Conservation (phyloP, 2,797 vertebrate species). For the Brachymystax lenok region DNA sequence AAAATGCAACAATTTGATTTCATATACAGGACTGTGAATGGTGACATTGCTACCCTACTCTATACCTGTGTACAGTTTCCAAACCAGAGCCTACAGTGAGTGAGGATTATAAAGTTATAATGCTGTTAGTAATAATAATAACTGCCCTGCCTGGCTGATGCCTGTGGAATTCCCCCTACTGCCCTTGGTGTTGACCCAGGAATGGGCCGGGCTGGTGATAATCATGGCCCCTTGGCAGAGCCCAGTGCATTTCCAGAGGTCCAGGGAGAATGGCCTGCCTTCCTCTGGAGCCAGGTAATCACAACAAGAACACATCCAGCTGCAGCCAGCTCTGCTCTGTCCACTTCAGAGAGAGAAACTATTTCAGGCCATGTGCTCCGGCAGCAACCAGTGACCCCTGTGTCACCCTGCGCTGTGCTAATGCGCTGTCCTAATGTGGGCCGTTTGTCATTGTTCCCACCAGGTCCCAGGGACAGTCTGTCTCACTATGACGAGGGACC, state of each 20-base stretch:
- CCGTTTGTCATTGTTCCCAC: conserved; percentile 49
- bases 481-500: conserved; percentile 14
- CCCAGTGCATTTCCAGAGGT: conserved; percentile 56
- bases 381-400: conserved; percentile 64
- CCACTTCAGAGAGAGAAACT: conserved; percentile 48
- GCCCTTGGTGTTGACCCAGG: conserved; percentile 65
- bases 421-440: conserved; percentile 24
- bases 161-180: conserved; percentile 66
- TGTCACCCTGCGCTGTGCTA: conserved; percentile 48
- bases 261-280: conserved; percentile 57
- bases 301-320: conserved; percentile 62
- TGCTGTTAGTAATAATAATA: conserved; percentile 26
- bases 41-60: conserved; percentile 11
- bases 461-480: neutral
- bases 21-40: neutral
- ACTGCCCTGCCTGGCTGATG: conserved; percentile 54
- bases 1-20: neutral
- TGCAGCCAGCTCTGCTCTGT: conserved; percentile 48
- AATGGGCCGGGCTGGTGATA: conserved; percentile 51
- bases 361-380: conserved; percentile 56
- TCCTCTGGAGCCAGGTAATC: conserved; percentile 68
- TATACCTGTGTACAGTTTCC: conserved; percentile 17
- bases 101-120: conserved; percentile 15
- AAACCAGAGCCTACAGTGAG: conserved; percentile 14
- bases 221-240: conserved; percentile 65